Base-by-base conservation (phyloP, 2,888 invertebrate genomes). In the Charanyca ferruginea region DNA sequence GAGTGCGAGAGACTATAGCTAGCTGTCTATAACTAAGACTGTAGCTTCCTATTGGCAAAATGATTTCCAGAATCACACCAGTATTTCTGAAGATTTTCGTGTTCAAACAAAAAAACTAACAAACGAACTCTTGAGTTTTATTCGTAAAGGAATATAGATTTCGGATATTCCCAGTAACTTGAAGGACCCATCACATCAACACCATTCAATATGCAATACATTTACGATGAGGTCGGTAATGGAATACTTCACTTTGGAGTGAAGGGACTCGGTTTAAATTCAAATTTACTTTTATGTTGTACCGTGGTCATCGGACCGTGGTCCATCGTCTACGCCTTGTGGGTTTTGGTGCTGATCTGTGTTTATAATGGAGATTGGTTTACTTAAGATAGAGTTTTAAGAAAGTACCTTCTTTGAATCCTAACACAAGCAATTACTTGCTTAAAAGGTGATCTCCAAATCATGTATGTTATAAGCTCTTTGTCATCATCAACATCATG, bases 121-220 rank as follows among this genome's bases (percentile, higher is more conserved):
- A n/a, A n/a, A n/a, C n/a, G n/a, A n/a, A n/a, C n/a, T n/a, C n/a
- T n/a, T n/a, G n/a, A n/a, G n/a, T n/a, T n/a, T n/a, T n/a, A n/a
- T n/a, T n/a, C n/a, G n/a, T n/a, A n/a, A n/a, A n/a, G n/a, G n/a
- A n/a, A n/a, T n/a, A n/a, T n/a, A n/a, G n/a, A n/a, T n/a, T n/a
- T n/a, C n/a, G n/a, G n/a, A n/a, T n/a, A n/a, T 58, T 22, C 16
- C n/a, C 44, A 53, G 32, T 45, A 58, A 57, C 22, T 54, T 47
- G n/a, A 48, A 47, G 47, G 51, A 35, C 16, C 54, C 55, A 55
- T 66, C 41, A 41, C 76, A 75, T 77, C 57, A 49, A 47, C 35
- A 61, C 3, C 51, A 71, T 77, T 80, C 62, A 73, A 82, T 81
- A 80, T 82, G 73, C 80, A 79, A 79, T 81, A 79, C 82, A 79